These are phyloP conservation scores for Pseudococcus longispinus DNA, from an alignment of 2,888 invertebrate genomes.

Conservation along the genomic window DNA sequence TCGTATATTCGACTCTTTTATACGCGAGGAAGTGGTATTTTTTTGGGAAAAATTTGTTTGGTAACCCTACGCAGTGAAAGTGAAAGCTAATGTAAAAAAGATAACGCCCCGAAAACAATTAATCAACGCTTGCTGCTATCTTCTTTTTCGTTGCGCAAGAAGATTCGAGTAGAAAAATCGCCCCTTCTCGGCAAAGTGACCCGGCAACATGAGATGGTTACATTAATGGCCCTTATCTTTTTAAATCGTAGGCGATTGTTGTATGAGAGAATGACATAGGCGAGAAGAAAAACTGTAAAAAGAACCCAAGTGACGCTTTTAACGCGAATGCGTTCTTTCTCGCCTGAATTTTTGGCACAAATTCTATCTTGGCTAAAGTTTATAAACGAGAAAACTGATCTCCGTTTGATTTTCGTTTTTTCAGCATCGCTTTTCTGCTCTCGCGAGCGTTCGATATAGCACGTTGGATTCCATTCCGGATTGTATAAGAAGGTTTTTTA, in stretches of 20 bases:
- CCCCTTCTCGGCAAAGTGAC: constrained; percentile 15
- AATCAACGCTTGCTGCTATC: constrained; percentile 40
- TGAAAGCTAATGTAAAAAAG: constrained; percentile 45
- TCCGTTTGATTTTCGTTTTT: constrained; percentile 1
- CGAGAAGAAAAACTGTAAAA: constrained; percentile 36
- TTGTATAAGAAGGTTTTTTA: background rate
- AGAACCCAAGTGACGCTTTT: constrained; percentile 19
- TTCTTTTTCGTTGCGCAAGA: background rate
- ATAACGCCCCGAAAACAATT: constrained; percentile 43
- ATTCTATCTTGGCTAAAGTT: background rate
- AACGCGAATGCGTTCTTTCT: constrained; percentile 5
- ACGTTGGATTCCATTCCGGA: background rate
- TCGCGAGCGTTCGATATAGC: background rate
- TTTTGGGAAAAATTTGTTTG: constrained; percentile 28
- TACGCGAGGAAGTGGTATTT: background rate
- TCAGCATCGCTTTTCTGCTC: background rate
- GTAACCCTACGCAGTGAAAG: constrained; percentile 34
- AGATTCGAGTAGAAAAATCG: constrained; percentile 37
- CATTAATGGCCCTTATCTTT: constrained; percentile 42
- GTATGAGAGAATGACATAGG: constrained; percentile 30
- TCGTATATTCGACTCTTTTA: background rate
- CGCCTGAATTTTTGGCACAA: constrained; percentile 15
- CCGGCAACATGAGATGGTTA: constrained; percentile 33
- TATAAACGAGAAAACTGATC: constrained; percentile 9
- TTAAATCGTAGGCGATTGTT: constrained; percentile 35